These are phyloP conservation scores for Emydoidea blandingii DNA, from an alignment of 2,797 vertebrate genomes.

Conservation along the genomic window DNA sequence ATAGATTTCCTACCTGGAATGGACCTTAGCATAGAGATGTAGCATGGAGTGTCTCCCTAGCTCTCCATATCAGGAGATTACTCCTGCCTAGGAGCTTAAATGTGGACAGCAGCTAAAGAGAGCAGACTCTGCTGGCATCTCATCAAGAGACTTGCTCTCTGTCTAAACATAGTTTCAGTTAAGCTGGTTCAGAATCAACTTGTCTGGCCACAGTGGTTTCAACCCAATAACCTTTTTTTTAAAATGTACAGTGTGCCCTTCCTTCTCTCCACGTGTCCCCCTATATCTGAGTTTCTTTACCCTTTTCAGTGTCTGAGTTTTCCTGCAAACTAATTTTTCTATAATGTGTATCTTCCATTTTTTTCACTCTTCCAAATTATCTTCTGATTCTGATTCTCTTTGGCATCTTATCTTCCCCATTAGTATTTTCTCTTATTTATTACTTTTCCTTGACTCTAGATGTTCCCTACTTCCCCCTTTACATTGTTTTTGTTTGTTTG, in stretches of 20 bases:
- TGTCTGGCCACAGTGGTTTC: background rate
- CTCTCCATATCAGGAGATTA: background rate
- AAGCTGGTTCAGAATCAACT: background rate
- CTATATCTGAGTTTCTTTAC: background rate
- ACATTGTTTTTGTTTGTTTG: background rate
- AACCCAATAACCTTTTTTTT: background rate
- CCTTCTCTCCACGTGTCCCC: background rate
- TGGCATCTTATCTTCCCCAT: background rate
- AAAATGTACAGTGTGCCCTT: background rate
- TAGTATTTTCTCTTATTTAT: accelerated
- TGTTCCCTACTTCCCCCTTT: background rate
- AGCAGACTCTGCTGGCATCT: background rate
- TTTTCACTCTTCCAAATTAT: background rate
- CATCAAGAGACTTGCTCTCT: background rate
- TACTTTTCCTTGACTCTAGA: background rate
- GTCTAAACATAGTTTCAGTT: background rate
- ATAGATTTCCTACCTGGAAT: background rate
- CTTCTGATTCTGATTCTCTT: background rate
- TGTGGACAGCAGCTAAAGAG: background rate
- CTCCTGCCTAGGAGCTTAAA: too few relatives aligned
- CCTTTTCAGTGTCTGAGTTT: background rate
- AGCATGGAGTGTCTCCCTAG: background rate
- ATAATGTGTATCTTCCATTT: background rate
- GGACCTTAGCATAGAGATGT: background rate
- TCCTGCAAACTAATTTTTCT: background rate